A percentile compares a stretch with the other conserved stretches of the same genome.
phyloP scores from a whole-genome alignment of 2,888 invertebrate genomes.

The Syritta pipiens region DNA sequence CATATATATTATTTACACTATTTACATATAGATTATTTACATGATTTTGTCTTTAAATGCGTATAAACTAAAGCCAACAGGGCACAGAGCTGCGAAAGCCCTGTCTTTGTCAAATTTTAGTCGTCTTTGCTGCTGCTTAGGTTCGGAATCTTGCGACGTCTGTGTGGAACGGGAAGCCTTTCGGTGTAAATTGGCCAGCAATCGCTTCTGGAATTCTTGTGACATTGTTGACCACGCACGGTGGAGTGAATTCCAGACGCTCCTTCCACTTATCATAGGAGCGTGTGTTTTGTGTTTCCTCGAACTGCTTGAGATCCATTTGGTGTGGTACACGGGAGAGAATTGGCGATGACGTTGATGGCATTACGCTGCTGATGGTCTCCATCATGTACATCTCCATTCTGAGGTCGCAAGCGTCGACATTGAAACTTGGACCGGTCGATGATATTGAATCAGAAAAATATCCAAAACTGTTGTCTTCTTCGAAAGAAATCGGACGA shows the following conservation, averaged over 20 bases:
- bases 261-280: slow-evolving; percentile 75
- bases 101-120: too few relatives aligned
- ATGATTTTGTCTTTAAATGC: too few relatives aligned
- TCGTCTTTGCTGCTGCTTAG: too few relatives aligned
- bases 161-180: slow-evolving; percentile 74
- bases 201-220: slow-evolving; percentile 75
- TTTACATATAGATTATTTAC: not conserved
- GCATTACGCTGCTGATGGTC: slow-evolving; percentile 73
- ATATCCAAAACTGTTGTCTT: slow-evolving; percentile 70
- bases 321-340: too few relatives aligned
- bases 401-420: slow-evolving; percentile 72
- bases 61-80: too few relatives aligned
- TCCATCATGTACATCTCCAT: slow-evolving; percentile 78
- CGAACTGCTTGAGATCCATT: slow-evolving; percentile 74
- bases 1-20: not conserved
- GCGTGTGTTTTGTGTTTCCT: not conserved
- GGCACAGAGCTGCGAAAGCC: too few relatives aligned
- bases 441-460: slow-evolving; percentile 68
- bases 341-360: slow-evolving; percentile 76
- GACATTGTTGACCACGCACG: slow-evolving; percentile 73
- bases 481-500: too few relatives aligned
- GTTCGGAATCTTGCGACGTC: too few relatives aligned
- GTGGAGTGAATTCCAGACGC: slow-evolving; percentile 74
- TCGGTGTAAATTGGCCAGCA: slow-evolving; percentile 75
- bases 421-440: slow-evolving; percentile 43